These are phyloP conservation scores for Netelia melanura DNA, from an alignment of 2,888 invertebrate species.

Conservation along the genomic window DNA sequence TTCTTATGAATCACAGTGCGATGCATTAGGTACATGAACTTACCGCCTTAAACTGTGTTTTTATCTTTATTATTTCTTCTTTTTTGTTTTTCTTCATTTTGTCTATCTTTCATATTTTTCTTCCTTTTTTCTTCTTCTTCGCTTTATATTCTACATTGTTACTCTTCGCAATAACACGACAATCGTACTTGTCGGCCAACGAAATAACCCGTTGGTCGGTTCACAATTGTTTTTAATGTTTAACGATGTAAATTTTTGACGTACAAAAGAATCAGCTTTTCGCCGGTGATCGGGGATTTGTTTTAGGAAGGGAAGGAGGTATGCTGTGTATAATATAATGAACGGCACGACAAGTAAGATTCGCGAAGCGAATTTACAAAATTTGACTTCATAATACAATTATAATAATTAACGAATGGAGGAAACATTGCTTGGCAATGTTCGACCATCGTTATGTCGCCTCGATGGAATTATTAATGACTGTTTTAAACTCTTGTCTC, in stretches of 20 bases:
- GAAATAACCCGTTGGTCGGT: slow-evolving; percentile 43
- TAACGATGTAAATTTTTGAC: slow-evolving; percentile 55
- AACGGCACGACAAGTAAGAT: slow-evolving; percentile 57
- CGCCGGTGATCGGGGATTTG: slow-evolving; percentile 1
- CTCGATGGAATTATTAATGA: slow-evolving; percentile 30
- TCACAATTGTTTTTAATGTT: slow-evolving; percentile 24
- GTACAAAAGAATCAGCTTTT: slow-evolving; percentile 66
- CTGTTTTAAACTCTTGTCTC: slow-evolving; percentile 14
- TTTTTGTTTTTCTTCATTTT: slow-evolving; percentile 5
- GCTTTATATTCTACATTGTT: slow-evolving; percentile 39
- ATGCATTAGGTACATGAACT: slow-evolving; percentile 70
- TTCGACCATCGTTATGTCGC: slow-evolving; percentile 37
- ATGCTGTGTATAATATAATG: slow-evolving; percentile 43
- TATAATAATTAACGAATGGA: slow-evolving; percentile 32
- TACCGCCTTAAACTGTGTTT: slow-evolving; percentile 64
- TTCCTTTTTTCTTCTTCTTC: neutral
- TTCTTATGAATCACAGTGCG: slow-evolving; percentile 69
- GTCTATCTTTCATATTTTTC: slow-evolving; percentile 6
- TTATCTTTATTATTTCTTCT: slow-evolving; percentile 11
- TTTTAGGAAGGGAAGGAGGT: neutral
- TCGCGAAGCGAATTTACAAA: slow-evolving; percentile 55
- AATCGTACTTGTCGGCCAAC: slow-evolving; percentile 56
- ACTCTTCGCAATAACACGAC: slow-evolving; percentile 46
- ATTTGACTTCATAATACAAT: slow-evolving; percentile 47
- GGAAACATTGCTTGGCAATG: slow-evolving; percentile 61